Conservation (phyloP, 2,113 vertebrate genomes). For the Ptychochromis oligacanthus region DNA sequence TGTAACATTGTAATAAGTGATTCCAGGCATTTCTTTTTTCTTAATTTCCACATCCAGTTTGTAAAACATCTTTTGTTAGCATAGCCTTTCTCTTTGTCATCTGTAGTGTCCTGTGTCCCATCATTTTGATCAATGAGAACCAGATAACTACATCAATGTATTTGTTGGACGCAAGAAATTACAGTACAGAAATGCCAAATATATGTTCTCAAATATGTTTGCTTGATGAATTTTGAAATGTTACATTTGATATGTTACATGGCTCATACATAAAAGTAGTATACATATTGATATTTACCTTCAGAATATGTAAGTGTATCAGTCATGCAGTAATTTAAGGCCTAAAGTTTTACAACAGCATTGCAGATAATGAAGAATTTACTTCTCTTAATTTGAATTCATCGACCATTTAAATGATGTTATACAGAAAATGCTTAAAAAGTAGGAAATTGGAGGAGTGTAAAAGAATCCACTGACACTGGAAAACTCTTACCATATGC, state of each 20-base stretch:
- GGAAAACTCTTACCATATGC: slow-evolving; percentile 49
- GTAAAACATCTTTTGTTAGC: background rate
- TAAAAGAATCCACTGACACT: background rate
- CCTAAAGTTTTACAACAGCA: background rate
- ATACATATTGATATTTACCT: background rate
- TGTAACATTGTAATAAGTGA: slow-evolving; percentile 16
- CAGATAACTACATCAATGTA: background rate
- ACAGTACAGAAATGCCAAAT: background rate
- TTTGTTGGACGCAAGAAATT: background rate
- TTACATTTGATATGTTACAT: background rate
- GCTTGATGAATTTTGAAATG: background rate
- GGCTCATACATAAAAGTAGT: background rate
- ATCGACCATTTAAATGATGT: background rate
- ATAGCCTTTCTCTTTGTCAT: background rate
- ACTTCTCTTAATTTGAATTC: background rate
- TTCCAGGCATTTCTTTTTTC: background rate
- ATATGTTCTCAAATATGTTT: background rate
- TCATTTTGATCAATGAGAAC: background rate
- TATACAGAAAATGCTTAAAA: background rate
- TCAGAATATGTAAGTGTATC: background rate
- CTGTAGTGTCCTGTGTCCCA: background rate
- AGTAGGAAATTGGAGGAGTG: too few relatives aligned
- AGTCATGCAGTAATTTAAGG: background rate
- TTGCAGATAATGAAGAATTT: background rate
- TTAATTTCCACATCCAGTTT: background rate